These are phyloP conservation scores for Gonocerus acuteangulatus DNA, from an alignment of 2,888 invertebrate species.

Conservation along the genomic window DNA sequence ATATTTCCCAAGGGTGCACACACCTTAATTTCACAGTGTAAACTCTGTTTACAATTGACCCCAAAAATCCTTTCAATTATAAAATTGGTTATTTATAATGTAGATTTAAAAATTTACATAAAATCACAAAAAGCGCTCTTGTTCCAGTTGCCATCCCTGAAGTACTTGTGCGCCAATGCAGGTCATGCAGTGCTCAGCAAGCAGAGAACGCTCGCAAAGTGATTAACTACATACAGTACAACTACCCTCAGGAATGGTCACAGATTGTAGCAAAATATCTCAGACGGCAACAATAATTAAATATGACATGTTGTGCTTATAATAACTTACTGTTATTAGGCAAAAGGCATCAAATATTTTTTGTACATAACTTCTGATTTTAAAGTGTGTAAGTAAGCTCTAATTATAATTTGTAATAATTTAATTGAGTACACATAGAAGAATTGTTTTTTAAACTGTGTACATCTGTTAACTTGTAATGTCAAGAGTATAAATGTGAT, in stretches of 20 bases:
- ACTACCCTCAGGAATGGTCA: slow-evolving; percentile 45
- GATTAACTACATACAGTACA: slow-evolving; percentile 48
- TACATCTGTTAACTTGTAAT: too few relatives aligned
- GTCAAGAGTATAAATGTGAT: too few relatives aligned
- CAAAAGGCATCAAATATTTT: too few relatives aligned
- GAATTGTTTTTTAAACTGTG: too few relatives aligned
- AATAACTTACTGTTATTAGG: too few relatives aligned
- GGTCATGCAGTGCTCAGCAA: slow-evolving; percentile 48
- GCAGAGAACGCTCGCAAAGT: slow-evolving; percentile 48
- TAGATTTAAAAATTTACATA: neutral
- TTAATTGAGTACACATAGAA: too few relatives aligned
- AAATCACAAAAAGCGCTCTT: slow-evolving; percentile 26
- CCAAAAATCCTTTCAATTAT: neutral
- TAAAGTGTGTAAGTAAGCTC: too few relatives aligned
- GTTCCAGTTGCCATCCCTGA: slow-evolving; percentile 50
- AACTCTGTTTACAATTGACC: neutral
- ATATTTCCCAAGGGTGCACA: too few relatives aligned
- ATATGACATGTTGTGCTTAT: too few relatives aligned
- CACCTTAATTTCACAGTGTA: too few relatives aligned
- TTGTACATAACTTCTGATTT: neutral
- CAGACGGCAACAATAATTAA: too few relatives aligned
- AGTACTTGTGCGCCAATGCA: slow-evolving; percentile 50
- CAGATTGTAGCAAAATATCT: slow-evolving; percentile 35
- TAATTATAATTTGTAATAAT: too few relatives aligned
- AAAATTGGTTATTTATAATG: neutral